Evolutionary conservation across 1,140 invertebrate species (phyloP).

Genomic region (Musca vetustissima): DNA sequence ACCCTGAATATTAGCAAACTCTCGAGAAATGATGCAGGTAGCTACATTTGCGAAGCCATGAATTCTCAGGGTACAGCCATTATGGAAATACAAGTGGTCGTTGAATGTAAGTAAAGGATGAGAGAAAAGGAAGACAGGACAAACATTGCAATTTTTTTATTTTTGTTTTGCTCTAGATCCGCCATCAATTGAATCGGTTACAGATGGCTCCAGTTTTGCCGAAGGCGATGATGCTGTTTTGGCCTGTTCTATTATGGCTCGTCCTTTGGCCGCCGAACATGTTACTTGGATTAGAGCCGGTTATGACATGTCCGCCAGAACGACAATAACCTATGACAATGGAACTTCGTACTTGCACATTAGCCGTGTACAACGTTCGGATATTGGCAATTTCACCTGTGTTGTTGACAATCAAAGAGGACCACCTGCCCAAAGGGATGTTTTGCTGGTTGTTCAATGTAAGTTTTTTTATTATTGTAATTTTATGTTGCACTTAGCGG

Average conservation of each 20-base stretch:
- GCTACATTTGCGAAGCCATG: slow-evolving; percentile 83
- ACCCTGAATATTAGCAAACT: slow-evolving; percentile 81
- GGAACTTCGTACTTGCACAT: slow-evolving; percentile 80
- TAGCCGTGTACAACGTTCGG: slow-evolving; percentile 72
- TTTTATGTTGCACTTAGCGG: no score
- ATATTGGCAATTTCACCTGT: slow-evolving; percentile 88
- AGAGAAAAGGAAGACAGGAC: neutral
- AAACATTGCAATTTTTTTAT: neutral
- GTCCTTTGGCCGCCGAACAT: slow-evolving; percentile 79
- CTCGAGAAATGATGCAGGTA: slow-evolving; percentile 78
- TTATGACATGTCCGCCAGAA: slow-evolving; percentile 67
- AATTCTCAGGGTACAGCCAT: slow-evolving; percentile 84
- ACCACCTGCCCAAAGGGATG: slow-evolving; percentile 61
- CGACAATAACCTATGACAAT: slow-evolving; percentile 70
- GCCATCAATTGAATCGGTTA: slow-evolving; percentile 73
- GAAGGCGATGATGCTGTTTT: slow-evolving; percentile 79
- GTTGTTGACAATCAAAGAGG: slow-evolving; percentile 90
- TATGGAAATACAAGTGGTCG: slow-evolving; percentile 78
- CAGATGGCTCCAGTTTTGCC: slow-evolving; percentile 71
- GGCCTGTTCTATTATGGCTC: slow-evolving; percentile 82
- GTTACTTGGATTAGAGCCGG: slow-evolving; percentile 81
- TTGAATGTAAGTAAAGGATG: slow-evolving; percentile 79
- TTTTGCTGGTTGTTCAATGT: slow-evolving; percentile 79
- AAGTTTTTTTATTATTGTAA: slow-evolving; percentile 54
- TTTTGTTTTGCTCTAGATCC: slow-evolving; percentile 35